Conservation (phyloP, 2,888 invertebrate genomes). For the Eristalinus sepulchralis region DNA sequence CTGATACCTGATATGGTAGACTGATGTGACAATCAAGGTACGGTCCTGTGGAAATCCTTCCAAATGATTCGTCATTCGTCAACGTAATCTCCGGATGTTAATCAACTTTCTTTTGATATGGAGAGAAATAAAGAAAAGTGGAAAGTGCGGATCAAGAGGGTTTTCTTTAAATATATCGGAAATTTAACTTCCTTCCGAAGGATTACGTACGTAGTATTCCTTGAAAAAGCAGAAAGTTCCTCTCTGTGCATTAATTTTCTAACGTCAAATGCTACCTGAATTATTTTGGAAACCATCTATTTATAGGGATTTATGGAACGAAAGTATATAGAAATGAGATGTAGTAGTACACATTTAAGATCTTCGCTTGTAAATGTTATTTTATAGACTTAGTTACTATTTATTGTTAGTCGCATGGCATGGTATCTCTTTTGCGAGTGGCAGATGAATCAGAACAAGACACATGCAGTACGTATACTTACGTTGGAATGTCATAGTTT, state of each 20-base stretch:
- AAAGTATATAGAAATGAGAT: not conserved
- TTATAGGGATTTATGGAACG: conserved; percentile 24
- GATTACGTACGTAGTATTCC: not conserved
- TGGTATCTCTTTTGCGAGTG: too few relatives aligned
- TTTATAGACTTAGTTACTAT: too few relatives aligned
- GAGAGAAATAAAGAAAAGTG: conserved; percentile 9
- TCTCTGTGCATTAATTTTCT: not conserved
- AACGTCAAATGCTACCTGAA: conserved; percentile 20
- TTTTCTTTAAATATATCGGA: conserved; percentile 37
- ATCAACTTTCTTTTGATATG: conserved; percentile 60
- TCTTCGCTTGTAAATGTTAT: not conserved
- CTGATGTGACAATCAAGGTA: conserved; percentile 27
- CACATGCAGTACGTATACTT: too few relatives aligned
- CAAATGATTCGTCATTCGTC: conserved; percentile 66
- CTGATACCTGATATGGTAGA: not conserved
- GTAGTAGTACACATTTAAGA: not conserved
- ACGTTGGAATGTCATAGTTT: too few relatives aligned
- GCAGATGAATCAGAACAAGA: too few relatives aligned
- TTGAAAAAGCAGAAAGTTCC: not conserved
- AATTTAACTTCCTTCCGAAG: conserved; percentile 60
- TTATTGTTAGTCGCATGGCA: too few relatives aligned
- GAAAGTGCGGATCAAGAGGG: conserved; percentile 46
- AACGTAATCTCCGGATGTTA: conserved; percentile 67
- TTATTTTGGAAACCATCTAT: not conserved
- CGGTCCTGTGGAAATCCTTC: conserved; percentile 41